Conservation (phyloP, 2,113 vertebrate genomes). For the Eubucco bourcierii region DNA sequence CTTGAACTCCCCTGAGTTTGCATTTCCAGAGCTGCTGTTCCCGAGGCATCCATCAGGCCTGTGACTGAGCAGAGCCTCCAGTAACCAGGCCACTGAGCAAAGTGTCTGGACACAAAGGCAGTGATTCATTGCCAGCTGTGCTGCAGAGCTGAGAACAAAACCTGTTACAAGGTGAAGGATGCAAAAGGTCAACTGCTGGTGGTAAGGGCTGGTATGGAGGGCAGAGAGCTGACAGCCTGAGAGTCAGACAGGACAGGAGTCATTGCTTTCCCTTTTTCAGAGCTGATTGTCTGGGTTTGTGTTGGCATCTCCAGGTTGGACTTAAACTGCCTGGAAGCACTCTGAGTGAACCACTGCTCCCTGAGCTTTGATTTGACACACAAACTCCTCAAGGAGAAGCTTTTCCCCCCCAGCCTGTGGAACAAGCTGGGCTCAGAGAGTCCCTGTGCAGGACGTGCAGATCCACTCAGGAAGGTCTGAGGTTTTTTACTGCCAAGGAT, state of each 20-base stretch:
- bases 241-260: not conserved
- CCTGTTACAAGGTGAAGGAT: not conserved
- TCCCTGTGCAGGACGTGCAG: not conserved
- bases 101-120: not conserved
- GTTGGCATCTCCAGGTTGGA: not conserved
- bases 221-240: not conserved
- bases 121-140: not conserved
- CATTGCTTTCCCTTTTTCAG: not conserved
- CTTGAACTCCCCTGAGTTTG: not conserved
- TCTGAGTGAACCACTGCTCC: not conserved
- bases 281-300: not conserved
- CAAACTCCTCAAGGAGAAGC: not conserved
- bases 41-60: not conserved
- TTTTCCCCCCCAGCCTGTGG: not conserved
- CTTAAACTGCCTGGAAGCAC: not conserved
- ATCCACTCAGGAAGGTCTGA: not conserved
- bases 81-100: not conserved
- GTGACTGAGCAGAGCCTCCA: not conserved
- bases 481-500: not conserved
- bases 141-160: not conserved
- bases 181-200: not conserved
- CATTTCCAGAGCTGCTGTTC: not conserved
- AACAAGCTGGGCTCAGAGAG: not conserved
- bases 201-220: not conserved
- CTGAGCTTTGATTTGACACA: not conserved